These are phyloP conservation scores for Rhyzopertha dominica DNA, from an alignment of 1,140 invertebrate genomes.

Conservation along the genomic window DNA sequence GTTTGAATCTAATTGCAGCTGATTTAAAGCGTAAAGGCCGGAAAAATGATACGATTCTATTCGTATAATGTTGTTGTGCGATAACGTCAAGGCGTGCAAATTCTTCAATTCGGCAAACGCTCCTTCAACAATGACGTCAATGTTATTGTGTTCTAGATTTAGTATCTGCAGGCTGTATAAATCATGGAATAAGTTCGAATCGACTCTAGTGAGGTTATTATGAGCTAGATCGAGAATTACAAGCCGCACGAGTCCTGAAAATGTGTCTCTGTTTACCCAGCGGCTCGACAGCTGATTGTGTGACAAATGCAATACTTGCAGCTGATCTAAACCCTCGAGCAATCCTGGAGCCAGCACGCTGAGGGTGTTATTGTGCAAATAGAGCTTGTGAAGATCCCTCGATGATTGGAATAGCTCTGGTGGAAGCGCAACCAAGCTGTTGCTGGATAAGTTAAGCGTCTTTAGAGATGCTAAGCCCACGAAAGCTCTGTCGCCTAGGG, in stretches of 20 bases:
- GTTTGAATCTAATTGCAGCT: constrained; percentile 72
- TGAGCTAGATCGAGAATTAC: constrained; percentile 70
- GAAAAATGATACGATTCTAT: constrained; percentile 66
- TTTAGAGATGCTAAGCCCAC: constrained; percentile 60
- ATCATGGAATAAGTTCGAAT: constrained; percentile 67
- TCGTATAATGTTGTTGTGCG: constrained; percentile 63
- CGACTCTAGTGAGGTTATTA: constrained; percentile 66
- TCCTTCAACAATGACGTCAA: constrained; percentile 64
- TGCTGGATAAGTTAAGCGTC: constrained; percentile 71
- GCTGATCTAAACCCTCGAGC: constrained; percentile 67
- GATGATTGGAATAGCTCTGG: constrained; percentile 67
- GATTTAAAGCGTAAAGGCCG: constrained; percentile 66
- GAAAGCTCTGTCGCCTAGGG: constrained; percentile 66
- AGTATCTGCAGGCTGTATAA: constrained; percentile 71
- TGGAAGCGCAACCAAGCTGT: constrained; percentile 66
- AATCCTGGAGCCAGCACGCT: constrained; percentile 69
- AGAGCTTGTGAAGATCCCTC: constrained; percentile 62
- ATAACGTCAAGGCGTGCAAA: constrained; percentile 68
- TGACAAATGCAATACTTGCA: constrained; percentile 73
- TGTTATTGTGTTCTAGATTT: constrained; percentile 70
- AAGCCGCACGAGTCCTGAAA: constrained; percentile 65
- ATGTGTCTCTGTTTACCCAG: constrained; percentile 74
- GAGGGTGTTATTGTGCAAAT: constrained; percentile 76
- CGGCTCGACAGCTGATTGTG: constrained; percentile 70
- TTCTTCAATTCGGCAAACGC: constrained; percentile 71